A percentile compares a stretch with the other conserved stretches of the same genome.
Conservation (phyloP, 2,797 vertebrate species). For the Pseudomugil tenellus region DNA sequence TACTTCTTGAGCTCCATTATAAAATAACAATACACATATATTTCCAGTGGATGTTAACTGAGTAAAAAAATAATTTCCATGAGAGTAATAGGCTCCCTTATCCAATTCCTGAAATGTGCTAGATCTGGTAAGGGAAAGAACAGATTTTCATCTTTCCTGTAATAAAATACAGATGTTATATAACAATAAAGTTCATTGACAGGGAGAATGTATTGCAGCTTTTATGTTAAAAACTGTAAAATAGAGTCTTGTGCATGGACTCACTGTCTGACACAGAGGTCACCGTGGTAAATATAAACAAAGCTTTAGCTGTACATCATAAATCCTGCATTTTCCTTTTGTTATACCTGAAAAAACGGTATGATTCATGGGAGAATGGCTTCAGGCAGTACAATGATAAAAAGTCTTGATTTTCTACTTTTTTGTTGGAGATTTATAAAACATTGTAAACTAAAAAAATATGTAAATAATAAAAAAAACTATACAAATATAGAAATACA, state of each 20-base stretch:
- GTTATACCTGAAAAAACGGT: neutral
- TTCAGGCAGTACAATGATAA: neutral
- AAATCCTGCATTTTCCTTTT: neutral
- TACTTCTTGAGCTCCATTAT: neutral
- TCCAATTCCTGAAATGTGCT: neutral
- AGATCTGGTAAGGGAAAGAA: neutral
- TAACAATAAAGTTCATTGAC: conserved; percentile 30
- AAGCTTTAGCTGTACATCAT: neutral
- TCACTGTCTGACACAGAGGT: neutral
- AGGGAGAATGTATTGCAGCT: conserved; percentile 6
- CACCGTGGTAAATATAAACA: neutral
- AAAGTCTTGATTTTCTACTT: neutral
- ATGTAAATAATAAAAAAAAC: neutral
- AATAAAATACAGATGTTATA: conserved; percentile 24
- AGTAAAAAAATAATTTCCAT: conserved; percentile 15
- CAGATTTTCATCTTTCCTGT: neutral
- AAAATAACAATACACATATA: conserved; percentile 13
- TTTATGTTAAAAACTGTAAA: neutral
- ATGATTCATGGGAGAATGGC: neutral
- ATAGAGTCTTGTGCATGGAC: neutral
- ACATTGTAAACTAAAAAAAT: neutral
- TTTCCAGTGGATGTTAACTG: conserved; percentile 10
- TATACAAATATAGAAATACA: neutral
- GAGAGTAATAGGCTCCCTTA: neutral
- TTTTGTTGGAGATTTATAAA: neutral